Evolutionary conservation across 2,888 invertebrate genomes (phyloP).

Genomic region (Eupithecia inturbata): DNA sequence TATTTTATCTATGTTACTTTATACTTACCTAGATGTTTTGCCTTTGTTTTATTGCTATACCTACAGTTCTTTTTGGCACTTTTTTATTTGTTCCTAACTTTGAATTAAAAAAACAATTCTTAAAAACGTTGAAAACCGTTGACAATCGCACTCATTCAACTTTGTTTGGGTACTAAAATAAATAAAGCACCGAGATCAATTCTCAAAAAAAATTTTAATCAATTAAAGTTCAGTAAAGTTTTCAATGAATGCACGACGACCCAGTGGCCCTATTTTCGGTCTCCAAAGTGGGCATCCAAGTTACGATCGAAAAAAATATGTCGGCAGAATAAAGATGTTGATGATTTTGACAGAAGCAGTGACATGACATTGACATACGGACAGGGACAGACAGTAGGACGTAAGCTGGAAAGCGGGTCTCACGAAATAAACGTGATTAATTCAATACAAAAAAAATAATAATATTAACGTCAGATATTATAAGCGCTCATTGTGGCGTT

Average conservation of each 20-base stretch:
- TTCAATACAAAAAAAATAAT: too few species aligned
- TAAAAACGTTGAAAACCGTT: neutral
- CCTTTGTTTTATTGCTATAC: neutral
- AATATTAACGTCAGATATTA: neutral
- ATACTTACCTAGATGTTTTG: neutral
- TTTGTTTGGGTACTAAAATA: neutral
- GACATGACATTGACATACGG: slow-evolving; percentile 7
- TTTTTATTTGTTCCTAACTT: neutral
- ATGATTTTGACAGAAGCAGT: neutral
- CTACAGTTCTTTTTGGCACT: neutral
- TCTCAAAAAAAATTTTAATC: neutral
- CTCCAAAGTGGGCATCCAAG: neutral
- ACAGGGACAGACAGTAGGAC: slow-evolving; percentile 5
- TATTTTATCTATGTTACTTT: neutral
- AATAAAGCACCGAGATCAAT: neutral
- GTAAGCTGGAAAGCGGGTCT: neutral
- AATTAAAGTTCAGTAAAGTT: neutral
- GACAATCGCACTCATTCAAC: neutral
- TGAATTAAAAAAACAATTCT: neutral
- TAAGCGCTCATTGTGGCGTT: neutral
- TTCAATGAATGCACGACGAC: neutral
- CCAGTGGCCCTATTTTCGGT: slow-evolving; percentile 3
- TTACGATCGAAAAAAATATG: slow-evolving; percentile 8
- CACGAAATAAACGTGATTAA: too few species aligned
- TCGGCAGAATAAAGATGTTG: neutral